phyloP scores from a whole-genome alignment of 2,888 invertebrate genomes.

The Crematogaster levior region DNA sequence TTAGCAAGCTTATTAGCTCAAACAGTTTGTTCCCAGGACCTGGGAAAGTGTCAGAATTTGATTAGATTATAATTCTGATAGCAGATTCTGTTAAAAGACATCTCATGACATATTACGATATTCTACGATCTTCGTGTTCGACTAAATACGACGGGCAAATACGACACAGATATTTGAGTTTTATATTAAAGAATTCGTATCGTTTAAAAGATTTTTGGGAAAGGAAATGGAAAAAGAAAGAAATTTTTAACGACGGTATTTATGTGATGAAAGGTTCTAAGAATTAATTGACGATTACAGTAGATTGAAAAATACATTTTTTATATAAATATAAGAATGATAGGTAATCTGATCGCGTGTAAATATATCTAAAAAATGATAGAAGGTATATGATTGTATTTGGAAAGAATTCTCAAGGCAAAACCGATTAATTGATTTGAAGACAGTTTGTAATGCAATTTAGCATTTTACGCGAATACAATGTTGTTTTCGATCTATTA shows the following conservation, averaged over 20 bases:
- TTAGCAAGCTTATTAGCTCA: constrained; percentile 34
- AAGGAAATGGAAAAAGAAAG: neutral
- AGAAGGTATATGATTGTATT: neutral
- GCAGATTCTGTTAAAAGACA: constrained; percentile 13
- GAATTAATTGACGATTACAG: neutral
- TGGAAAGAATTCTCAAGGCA: constrained; percentile 6
- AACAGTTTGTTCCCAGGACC: neutral
- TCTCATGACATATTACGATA: neutral
- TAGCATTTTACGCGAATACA: constrained; percentile 9
- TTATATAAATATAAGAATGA: neutral
- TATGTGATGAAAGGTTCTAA: neutral
- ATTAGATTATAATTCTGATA: neutral
- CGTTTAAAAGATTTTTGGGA: neutral
- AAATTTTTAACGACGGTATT: constrained; percentile 1
- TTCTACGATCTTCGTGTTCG: constrained; percentile 5
- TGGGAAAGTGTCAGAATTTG: neutral
- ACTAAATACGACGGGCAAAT: neutral
- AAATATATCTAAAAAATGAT: neutral
- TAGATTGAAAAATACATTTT: no score
- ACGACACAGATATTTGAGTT: constrained; percentile 17
- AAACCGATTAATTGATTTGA: neutral
- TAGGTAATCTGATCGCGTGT: constrained; percentile 11
- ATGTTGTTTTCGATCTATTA: constrained; percentile 12
- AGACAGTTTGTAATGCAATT: neutral
- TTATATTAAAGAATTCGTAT: constrained; percentile 24